Evolutionary conservation across 2,113 vertebrate genomes (phyloP), one percentile per base, ranked within the genome.

Genomic region (Gracilinanus agilis): DNA sequence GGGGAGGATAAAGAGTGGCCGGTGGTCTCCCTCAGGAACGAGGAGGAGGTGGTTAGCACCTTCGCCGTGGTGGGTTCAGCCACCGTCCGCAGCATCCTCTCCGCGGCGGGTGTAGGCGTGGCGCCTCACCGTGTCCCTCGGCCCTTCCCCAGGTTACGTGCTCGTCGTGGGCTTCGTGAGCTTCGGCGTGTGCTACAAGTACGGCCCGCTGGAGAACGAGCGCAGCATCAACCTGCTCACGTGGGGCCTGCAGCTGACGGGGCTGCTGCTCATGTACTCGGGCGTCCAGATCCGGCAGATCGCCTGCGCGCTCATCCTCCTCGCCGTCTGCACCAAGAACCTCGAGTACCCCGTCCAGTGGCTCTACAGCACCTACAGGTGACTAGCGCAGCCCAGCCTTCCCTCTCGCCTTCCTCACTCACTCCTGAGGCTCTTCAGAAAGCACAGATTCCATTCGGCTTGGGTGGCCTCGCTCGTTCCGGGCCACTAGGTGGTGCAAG

Each of bases 201-300:
- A 99, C 6, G 99, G 99, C 9, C 99, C 99, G 0, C 94, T 99
- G 97, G 99, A 99, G 98, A 99, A 99, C 4, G 94, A 99, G 92
- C 99, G 99, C 93, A 99, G 98, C 97, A 99, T 99, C 93, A 99
- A 99, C 98, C 99, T 99, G 96, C 98, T 99, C 83, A 99, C 99
- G 8, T 99, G 99, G 99, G 97, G 98, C 1, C 98, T 99, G 98
- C 99, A 99, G 98, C 97, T 99, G 12, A 97, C 99, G 91, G 99
- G 99, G 55, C 98, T 99, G 24, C 93, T 99, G 53, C 97, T 99
- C 53, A 98, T 99, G 89, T 99, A 99, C 90, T 95, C 98, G 0
- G 98, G 99, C 88, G 99, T 99, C 98, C 99, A 99, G 98, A 99
- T 99, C 93, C 99, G 99, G 19, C 98, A 99, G 54, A 95, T 99